These are phyloP conservation scores for Melipona bicolor DNA, from an alignment of 2,888 invertebrate genomes.

Conservation along the genomic window DNA sequence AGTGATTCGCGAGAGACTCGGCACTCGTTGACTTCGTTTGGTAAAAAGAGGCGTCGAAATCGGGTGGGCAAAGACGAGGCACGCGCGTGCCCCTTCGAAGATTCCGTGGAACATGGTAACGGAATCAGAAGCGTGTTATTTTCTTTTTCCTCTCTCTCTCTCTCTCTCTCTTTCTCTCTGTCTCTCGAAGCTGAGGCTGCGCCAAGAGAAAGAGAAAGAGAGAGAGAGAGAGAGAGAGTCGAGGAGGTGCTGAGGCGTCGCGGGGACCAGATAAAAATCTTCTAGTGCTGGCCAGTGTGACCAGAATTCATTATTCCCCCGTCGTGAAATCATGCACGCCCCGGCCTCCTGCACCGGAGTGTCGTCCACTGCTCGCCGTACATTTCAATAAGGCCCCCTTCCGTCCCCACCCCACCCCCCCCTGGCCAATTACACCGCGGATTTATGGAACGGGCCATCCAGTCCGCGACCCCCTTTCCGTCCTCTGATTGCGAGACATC, in stretches of 20 bases:
- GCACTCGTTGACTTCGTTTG: background rate
- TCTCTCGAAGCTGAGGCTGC: slow-evolving; percentile 19
- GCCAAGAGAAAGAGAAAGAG: background rate
- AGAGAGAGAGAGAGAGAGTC: slow-evolving; percentile 29
- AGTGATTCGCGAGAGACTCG: too few species aligned
- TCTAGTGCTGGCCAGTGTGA: slow-evolving; percentile 75
- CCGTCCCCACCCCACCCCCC: background rate
- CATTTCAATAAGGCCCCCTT: slow-evolving; percentile 73
- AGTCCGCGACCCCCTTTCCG: background rate
- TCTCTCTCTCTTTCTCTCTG: background rate
- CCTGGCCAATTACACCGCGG: slow-evolving; percentile 63
- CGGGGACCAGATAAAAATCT: slow-evolving; percentile 79
- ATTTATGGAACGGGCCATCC: slow-evolving; percentile 4
- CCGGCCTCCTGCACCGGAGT: slow-evolving; percentile 73
- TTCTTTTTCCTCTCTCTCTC: background rate
- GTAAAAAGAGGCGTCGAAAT: slow-evolving; percentile 20
- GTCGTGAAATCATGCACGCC: slow-evolving; percentile 76
- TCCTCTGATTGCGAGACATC: too few species aligned
- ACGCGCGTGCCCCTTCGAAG: slow-evolving; percentile 18
- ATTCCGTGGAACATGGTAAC: slow-evolving; percentile 38
- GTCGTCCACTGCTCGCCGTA: slow-evolving; percentile 72
- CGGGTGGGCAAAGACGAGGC: background rate
- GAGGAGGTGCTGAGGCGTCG: slow-evolving; percentile 75
- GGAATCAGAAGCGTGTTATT: slow-evolving; percentile 25
- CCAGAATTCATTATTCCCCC: slow-evolving; percentile 80